Base-by-base conservation (phyloP, 2,113 vertebrate species). In the Cygnus buccinator region DNA sequence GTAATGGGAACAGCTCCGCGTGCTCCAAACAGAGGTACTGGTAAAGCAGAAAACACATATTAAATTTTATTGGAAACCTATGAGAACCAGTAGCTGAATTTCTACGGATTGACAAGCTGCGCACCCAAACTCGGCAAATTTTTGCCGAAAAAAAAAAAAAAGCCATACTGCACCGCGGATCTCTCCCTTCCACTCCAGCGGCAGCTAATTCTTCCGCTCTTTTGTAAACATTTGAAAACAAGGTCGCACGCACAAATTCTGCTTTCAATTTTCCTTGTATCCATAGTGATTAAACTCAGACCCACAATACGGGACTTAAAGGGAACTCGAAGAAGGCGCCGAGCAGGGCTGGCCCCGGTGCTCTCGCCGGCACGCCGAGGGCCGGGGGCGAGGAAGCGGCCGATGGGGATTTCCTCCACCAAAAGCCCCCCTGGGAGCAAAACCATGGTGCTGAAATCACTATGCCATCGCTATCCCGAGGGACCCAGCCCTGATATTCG, bases 221-320 rank as follows among this genome's bases (percentile, higher is more conserved):
- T 96, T 91, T 92, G 46, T 94, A 95, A 94, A 94, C 78, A 80
- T 96, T 89, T 26, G 84, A 94, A 97, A 97, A 96, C 94, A 93
- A 87, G 86, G 94, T 93, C 96, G 92, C 73, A 29, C 90, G n/a
- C 94, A 89, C 89, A 96, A 96, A 97, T 96, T 95, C 96, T 94
- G 95, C 96, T 96, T 97, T 93, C 95, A 96, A 96, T 96, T 96
- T 97, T 87, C 71, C 81, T 87, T 94, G 90, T 96, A 96, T 93
- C 96, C 95, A 96, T 94, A 96, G 96, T 72, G 93, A 96, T 95
- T 96, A 96, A 97, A 97, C 91, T 96, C 96, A 89, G 78, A 81
- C 50, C 95, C 87, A 90, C 92, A 93, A 94, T 94, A 94, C 3
- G 0, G 71, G 81, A 88, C 55, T 85, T 93, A 92, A 87, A 85